Percentiles rank a stretch among this genome's conserved stretches.
phyloP scores from a whole-genome alignment of 2,113 vertebrate species.

The Rhabdomys dilectus region DNA sequence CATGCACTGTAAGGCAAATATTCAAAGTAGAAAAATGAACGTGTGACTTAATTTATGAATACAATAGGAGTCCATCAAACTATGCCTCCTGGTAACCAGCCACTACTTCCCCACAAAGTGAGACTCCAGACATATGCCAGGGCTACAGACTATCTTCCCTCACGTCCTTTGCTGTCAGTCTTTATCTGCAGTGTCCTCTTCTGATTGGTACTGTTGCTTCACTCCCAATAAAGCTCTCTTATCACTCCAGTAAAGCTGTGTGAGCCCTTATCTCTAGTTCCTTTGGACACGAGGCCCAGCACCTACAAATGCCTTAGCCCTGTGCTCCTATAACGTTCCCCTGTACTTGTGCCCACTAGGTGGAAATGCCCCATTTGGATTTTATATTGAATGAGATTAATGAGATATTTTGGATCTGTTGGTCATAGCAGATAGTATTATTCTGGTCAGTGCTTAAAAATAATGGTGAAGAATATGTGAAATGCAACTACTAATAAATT shows the following conservation, averaged over 20 bases:
- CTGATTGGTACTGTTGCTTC: not conserved
- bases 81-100: not conserved
- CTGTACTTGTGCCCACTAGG: not conserved
- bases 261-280: not conserved
- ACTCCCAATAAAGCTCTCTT: not conserved
- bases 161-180: not conserved
- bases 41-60: not conserved
- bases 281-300: not conserved
- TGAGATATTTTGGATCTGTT: slow-evolving; percentile 10
- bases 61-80: not conserved
- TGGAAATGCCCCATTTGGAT: not conserved
- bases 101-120: not conserved
- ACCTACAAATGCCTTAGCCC: not conserved
- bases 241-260: not conserved
- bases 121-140: not conserved
- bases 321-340: too few species aligned
- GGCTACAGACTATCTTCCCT: not conserved
- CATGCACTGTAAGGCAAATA: not conserved
- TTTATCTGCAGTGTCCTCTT: not conserved
- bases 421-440: not conserved
- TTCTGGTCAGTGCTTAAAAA: slow-evolving; percentile 11
- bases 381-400: not conserved
- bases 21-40: not conserved
- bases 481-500: not conserved
- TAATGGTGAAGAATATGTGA: not conserved